Percentiles rank a stretch among this genome's conserved stretches.
Evolutionary conservation across 2,797 vertebrate species (phyloP).

Genomic region (Sebastes flavidus): DNA sequence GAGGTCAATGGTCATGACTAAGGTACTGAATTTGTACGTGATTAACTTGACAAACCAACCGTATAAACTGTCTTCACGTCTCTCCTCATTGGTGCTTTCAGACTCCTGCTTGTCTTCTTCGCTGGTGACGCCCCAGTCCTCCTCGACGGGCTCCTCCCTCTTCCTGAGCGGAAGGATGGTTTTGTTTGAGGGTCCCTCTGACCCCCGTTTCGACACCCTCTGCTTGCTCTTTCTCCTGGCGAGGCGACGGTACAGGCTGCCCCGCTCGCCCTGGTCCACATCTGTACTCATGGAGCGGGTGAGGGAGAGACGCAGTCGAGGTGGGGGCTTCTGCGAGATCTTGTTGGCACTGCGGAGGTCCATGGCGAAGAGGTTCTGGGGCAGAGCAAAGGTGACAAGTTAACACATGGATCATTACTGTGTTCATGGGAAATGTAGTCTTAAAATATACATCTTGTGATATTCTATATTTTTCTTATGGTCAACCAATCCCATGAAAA

Average conservation of each 20-base stretch:
- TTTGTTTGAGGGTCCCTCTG: conserved; percentile 9
- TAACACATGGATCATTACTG: neutral
- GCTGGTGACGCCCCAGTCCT: conserved; percentile 59
- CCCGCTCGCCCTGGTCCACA: conserved; percentile 66
- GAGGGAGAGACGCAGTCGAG: conserved; percentile 93
- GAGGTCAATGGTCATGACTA: neutral
- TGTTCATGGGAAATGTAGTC: neutral
- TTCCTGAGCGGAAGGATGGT: conserved; percentile 36
- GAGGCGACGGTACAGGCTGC: conserved; percentile 51
- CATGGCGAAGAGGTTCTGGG: conserved; percentile 94
- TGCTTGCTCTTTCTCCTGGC: conserved; percentile 67
- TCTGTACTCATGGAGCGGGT: conserved; percentile 87
- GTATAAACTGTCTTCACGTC: conserved; percentile 73
- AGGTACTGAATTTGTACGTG: neutral
- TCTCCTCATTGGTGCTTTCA: conserved; percentile 60
- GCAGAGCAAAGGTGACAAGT: neutral
- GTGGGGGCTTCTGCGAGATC: conserved; percentile 80
- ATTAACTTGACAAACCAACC: conserved; percentile 66
- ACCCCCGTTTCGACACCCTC: conserved; percentile 40
- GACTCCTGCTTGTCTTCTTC: conserved; percentile 73
- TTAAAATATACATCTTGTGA: neutral
- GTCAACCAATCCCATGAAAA: neutral
- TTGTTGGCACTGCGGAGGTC: conserved; percentile 95
- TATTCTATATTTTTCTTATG: neutral
- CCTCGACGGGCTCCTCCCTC: conserved; percentile 48